These are phyloP conservation scores for Papilio xuthus DNA, from an alignment of 1,140 invertebrate genomes.

Conservation along the genomic window DNA sequence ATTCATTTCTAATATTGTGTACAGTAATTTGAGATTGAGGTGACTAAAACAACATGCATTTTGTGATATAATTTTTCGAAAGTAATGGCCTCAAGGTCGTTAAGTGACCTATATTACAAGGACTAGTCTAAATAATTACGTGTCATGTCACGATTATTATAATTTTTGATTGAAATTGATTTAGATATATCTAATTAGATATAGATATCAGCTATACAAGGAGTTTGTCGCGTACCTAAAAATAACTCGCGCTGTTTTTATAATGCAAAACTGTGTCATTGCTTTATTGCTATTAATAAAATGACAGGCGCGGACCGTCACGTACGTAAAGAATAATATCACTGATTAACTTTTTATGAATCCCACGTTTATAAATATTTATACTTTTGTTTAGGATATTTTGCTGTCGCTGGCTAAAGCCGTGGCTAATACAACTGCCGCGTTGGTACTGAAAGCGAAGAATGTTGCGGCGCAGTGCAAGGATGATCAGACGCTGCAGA, in stretches of 20 bases:
- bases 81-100: background rate
- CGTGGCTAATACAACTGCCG: conserved; percentile 98
- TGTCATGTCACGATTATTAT: background rate
- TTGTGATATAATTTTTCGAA: background rate
- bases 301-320: background rate
- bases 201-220: background rate
- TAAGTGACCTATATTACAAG: background rate
- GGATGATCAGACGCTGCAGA: conserved; percentile 87
- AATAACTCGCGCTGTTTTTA: conserved; percentile 2
- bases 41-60: background rate
- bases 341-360: background rate
- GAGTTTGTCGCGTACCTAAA: background rate
- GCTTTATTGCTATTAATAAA: conserved; percentile 30
- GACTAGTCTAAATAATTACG: background rate
- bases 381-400: conserved; percentile 84
- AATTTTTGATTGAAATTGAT: background rate
- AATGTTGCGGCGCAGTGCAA: conserved; percentile 94
- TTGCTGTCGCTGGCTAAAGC: conserved; percentile 95
- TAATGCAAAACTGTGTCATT: conserved; percentile 13
- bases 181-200: background rate
- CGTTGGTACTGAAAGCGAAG: conserved; percentile 96
- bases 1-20: conserved; percentile 19
- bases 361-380: background rate
- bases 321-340: background rate
- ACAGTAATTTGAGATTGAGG: background rate